A percentile compares a stretch with the other conserved stretches of the same genome.
Evolutionary conservation across 2,113 vertebrate species (phyloP).

Genomic region (Cyanoramphus novaezelandiae): DNA sequence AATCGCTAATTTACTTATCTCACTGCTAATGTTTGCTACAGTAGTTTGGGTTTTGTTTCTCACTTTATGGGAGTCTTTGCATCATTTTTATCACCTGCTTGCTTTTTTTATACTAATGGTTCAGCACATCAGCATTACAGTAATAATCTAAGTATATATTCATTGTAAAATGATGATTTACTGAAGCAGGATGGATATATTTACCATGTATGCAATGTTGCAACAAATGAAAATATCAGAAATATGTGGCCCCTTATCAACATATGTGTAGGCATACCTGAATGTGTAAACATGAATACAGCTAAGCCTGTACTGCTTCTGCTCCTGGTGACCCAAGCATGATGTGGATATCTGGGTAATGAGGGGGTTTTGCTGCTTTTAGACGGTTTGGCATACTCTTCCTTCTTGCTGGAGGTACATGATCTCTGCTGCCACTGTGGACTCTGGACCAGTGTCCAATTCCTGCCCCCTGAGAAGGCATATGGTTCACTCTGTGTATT

Average conservation of each 20-base stretch:
- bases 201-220: not conserved
- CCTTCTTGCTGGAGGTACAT: not conserved
- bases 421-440: not conserved
- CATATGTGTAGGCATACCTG: not conserved
- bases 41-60: conserved; percentile 68
- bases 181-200: conserved; percentile 37
- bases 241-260: not conserved
- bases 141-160: conserved; percentile 63
- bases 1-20: conserved; percentile 70
- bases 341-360: not conserved
- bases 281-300: not conserved
- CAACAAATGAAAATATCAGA: conserved; percentile 32
- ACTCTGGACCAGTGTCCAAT: too few relatives aligned
- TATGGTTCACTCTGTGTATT: not conserved
- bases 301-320: not conserved
- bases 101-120: conserved; percentile 68
- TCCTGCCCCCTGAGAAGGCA: not conserved
- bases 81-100: conserved; percentile 68
- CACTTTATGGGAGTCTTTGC: conserved; percentile 62
- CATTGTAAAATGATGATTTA: conserved; percentile 61
- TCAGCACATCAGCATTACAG: conserved; percentile 55
- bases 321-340: not conserved
- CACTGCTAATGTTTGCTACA: conserved; percentile 60
- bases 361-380: not conserved
- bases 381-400: not conserved